These are phyloP conservation scores for Anarsia innoxiella DNA, from an alignment of 2,888 invertebrate species.

Conservation along the genomic window DNA sequence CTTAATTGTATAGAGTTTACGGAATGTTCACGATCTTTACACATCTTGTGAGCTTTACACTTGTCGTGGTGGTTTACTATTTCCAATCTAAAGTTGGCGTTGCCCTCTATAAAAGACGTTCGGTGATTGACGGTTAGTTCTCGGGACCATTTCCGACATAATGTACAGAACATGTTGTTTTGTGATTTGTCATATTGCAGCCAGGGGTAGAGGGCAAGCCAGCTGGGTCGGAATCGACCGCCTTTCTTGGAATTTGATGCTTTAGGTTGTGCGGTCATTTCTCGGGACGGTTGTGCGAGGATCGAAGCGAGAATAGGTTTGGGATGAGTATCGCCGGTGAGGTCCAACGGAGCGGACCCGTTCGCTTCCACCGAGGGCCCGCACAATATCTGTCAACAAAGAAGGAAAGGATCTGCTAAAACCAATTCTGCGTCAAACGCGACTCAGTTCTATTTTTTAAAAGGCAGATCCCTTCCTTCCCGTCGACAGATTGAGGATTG, in stretches of 20 bases:
- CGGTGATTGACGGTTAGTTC: slow-evolving; percentile 81
- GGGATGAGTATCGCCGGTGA: slow-evolving; percentile 28
- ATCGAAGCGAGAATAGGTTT: slow-evolving; percentile 34
- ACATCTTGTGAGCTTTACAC: slow-evolving; percentile 84
- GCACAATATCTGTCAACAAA: slow-evolving; percentile 77
- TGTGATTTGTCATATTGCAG: slow-evolving; percentile 78
- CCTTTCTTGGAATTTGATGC: slow-evolving; percentile 57
- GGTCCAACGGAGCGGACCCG: slow-evolving; percentile 31
- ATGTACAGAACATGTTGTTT: slow-evolving; percentile 81
- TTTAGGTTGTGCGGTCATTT: slow-evolving; percentile 14
- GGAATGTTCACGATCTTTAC: slow-evolving; percentile 72
- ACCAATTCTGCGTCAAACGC: slow-evolving; percentile 24
- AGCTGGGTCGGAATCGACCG: slow-evolving; percentile 79
- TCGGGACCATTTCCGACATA: slow-evolving; percentile 80
- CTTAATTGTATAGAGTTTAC: too few species aligned
- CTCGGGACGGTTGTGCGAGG: slow-evolving; percentile 42
- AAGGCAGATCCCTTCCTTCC: slow-evolving; percentile 71
- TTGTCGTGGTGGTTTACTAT: slow-evolving; percentile 87
- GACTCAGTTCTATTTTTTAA: slow-evolving; percentile 18
- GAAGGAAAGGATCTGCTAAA: slow-evolving; percentile 77
- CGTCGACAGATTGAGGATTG: slow-evolving; percentile 26
- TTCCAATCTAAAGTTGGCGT: slow-evolving; percentile 83
- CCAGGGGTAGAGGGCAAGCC: slow-evolving; percentile 83
- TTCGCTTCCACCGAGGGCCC: slow-evolving; percentile 23
- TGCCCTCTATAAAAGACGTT: slow-evolving; percentile 87